Base-by-base conservation (phyloP, 2,797 vertebrate genomes). In the Anniella stebbinsi region DNA sequence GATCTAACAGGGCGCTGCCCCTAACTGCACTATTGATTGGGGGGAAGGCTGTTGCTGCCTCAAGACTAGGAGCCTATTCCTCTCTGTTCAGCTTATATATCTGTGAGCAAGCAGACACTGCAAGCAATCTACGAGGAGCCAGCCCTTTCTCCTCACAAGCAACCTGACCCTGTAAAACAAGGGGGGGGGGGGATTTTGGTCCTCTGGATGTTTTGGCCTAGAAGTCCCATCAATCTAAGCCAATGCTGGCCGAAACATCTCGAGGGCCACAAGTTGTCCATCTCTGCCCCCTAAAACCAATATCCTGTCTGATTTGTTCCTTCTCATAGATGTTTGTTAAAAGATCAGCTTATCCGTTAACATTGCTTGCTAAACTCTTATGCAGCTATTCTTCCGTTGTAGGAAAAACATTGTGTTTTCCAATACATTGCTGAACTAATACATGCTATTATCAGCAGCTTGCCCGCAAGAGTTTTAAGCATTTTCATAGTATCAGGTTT, bases 301-400 rank as follows among this genome's bases (percentile, higher is more conserved):
- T 60, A 10, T 36, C 38, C 21, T 17, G 60, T 67, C 60, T 28
- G 33, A 69, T 41, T 82, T 83, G 3, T 60, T 48, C 51, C 51
- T 84, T 83, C 38, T 30, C 80, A 75, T 4, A 45, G 17, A 60
- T 82, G 23, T 12, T 57, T 57, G 25, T 25, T 45, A 63, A 88
- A 88, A 88, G 69, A 36, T 73, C 51, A 23, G 67, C 48, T 88
- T 88, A 88, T 60, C 82, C 69, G 73, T 82, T 82, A 81, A 82
- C 67, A 88, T 57, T 36, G 13, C 9, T 54, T 87, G 57, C 72
- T 41, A 78, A 57, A 41, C 9, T 80, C 45, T 60, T 41, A 69
- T 17, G 23, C n/a, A 87, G 23, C 28, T 73, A 73, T 23, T 88
- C 48, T 88, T 80, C 48, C 23, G 41, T 33, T 80, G 48, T 81